Percentiles rank a stretch among this genome's conserved stretches.
Evolutionary conservation across 2,113 vertebrate species (phyloP).

Genomic region (Patagioenas fasciata): DNA sequence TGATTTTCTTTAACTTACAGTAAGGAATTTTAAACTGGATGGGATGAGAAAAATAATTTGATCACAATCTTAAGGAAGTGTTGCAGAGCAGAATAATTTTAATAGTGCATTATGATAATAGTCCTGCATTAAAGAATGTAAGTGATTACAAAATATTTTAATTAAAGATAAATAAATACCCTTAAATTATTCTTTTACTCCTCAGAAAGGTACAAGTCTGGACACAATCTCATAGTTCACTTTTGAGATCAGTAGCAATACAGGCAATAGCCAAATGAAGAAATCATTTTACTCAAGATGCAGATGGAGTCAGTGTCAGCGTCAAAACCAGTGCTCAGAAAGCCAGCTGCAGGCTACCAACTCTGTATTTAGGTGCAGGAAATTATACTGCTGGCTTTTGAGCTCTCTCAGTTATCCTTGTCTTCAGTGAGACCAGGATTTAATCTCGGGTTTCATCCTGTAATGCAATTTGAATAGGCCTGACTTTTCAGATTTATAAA

Average conservation of each 20-base stretch:
- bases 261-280: background rate
- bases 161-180: background rate
- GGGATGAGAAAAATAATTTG: background rate
- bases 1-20: background rate
- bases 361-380: background rate
- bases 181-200: background rate
- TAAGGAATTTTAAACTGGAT: background rate
- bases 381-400: background rate
- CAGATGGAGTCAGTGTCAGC: background rate
- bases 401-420: background rate
- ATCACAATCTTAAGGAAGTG: background rate
- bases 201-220: background rate
- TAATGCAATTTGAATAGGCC: background rate
- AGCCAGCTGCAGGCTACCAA: background rate
- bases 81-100: background rate
- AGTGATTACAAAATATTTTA: background rate
- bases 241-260: background rate
- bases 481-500: background rate
- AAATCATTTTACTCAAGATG: background rate
- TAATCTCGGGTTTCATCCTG: background rate
- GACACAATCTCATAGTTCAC: background rate
- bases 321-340: background rate
- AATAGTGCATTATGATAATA: background rate
- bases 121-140: background rate
- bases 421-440: background rate